phyloP scores from a whole-genome alignment of 2,113 vertebrate genomes.

The Varanus komodoensis region DNA sequence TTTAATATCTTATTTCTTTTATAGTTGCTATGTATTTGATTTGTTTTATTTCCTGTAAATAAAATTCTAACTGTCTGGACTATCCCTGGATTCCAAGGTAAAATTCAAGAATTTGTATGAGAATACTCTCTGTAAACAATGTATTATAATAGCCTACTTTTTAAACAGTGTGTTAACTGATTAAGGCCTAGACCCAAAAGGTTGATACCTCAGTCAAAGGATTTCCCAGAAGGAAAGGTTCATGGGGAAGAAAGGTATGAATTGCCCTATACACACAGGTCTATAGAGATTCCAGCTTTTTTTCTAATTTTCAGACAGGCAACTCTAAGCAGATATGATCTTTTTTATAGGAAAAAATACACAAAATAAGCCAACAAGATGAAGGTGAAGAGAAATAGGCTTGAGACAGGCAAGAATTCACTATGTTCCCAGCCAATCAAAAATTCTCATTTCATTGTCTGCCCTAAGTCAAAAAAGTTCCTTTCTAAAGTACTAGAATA shows the following conservation, averaged over 20 bases:
- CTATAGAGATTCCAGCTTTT: neutral
- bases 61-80: neutral
- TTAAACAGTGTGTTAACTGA: neutral
- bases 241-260: neutral
- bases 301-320: neutral
- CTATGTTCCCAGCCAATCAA: neutral
- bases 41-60: neutral
- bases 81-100: neutral
- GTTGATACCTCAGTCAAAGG: neutral
- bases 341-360: neutral
- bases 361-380: conserved; percentile 1
- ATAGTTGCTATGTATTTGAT: neutral
- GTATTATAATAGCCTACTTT: neutral
- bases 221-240: neutral
- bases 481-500: neutral
- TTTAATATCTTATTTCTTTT: neutral
- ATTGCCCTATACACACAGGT: neutral
- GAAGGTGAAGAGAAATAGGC: neutral
- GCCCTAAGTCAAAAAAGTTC: conserved; percentile 16
- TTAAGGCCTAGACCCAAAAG: neutral
- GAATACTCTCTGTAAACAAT: neutral
- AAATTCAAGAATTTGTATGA: neutral
- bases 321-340: neutral
- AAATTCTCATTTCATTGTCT: conserved; percentile 7
- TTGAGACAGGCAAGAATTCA: neutral